Evolutionary conservation across 1,140 invertebrate genomes (phyloP).

Genomic region (Ceratina australensis): DNA sequence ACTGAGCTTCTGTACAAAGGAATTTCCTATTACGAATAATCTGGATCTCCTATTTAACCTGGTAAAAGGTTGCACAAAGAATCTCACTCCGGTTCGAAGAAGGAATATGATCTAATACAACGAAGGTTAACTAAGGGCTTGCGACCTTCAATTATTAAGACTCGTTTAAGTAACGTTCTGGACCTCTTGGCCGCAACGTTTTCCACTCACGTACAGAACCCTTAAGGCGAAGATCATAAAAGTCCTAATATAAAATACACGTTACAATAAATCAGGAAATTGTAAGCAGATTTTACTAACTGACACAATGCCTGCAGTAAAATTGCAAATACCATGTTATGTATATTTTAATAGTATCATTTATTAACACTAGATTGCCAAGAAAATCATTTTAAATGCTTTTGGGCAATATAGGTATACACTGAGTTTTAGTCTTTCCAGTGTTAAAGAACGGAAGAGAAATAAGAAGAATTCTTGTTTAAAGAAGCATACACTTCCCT

Average conservation of each 20-base stretch:
- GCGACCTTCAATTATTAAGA: conserved; percentile 53
- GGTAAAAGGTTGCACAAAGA: conserved; percentile 2
- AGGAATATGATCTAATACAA: conserved; percentile 49
- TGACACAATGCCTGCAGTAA: too few species aligned
- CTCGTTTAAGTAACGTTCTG: conserved; percentile 28
- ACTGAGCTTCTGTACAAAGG: neutral
- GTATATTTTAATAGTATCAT: too few species aligned
- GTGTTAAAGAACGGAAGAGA: too few species aligned
- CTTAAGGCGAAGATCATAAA: neutral
- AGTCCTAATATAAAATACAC: neutral
- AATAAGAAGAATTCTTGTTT: neutral
- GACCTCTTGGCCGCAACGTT: conserved; percentile 30
- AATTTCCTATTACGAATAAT: neutral
- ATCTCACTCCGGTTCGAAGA: conserved; percentile 40
- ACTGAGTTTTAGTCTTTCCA: neutral
- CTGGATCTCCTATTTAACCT: neutral
- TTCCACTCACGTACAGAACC: too few species aligned
- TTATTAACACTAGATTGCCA: too few species aligned
- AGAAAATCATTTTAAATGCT: too few species aligned
- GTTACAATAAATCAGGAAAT: too few species aligned
- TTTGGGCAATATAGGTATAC: too few species aligned
- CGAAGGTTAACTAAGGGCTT: conserved; percentile 60
- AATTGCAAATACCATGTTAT: too few species aligned
- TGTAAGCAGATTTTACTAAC: too few species aligned
- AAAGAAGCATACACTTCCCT: too few species aligned